These are phyloP conservation scores for Gymnocephalus cernua DNA, from an alignment of 2,113 vertebrate species.

Conservation along the genomic window DNA sequence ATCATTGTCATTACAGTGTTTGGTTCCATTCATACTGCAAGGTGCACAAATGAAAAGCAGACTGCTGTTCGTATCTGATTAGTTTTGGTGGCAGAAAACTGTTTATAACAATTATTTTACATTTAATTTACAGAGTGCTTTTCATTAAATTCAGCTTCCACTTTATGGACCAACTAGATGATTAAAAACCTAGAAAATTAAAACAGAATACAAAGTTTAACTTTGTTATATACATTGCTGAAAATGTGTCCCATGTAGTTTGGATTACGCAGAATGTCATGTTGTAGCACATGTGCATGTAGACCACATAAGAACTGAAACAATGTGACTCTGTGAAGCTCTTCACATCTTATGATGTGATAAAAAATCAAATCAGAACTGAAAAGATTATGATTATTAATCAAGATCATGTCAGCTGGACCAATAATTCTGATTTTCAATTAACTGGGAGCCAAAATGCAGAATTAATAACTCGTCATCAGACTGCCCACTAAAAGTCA, in stretches of 20 bases:
- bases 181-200: too few species aligned
- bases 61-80: not conserved
- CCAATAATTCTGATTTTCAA: constrained; percentile 61
- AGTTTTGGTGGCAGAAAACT: not conserved
- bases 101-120: not conserved
- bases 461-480: constrained; percentile 78
- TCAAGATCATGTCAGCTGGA: constrained; percentile 36
- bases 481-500: constrained; percentile 74
- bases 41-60: too few species aligned
- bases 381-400: constrained; percentile 39
- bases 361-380: constrained; percentile 12
- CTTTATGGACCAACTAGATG: not conserved
- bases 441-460: constrained; percentile 69
- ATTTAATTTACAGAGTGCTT: not conserved
- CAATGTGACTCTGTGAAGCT: not conserved
- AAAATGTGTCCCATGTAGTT: too few species aligned
- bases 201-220: not conserved
- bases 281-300: not conserved
- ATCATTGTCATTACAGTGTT: too few species aligned
- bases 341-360: not conserved
- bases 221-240: too few species aligned
- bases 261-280: not conserved
- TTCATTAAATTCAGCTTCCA: not conserved
- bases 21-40: too few species aligned
- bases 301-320: not conserved